Evolutionary conservation across 2,797 vertebrate genomes (phyloP), one percentile per base, ranked within the genome.

Genomic region (Aeoliscus strigatus): DNA sequence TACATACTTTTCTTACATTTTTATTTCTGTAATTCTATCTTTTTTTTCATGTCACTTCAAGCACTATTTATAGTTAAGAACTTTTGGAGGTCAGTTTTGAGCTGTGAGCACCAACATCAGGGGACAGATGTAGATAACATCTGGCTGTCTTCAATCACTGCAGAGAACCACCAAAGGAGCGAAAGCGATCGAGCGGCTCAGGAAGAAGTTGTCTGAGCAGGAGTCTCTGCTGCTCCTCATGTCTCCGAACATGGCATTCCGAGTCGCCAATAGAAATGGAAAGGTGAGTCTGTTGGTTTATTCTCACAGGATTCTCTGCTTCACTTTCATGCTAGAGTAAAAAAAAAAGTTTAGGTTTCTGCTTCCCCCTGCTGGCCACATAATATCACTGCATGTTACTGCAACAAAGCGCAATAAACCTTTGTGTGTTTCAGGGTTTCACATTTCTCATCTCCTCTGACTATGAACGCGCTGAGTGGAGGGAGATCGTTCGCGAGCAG

Each of bases 391-490:
- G 21, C 14, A 36, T 5, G 10, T 27, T 1, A 8, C 17, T 7
- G 8, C 15, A 13, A 10, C 7, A 33, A 14, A 8, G 8, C 4
- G 0, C 1, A 24, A 16, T 26, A 8, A 3, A 5, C 30, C 7
- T 31, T 34, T 0, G 1, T 64, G 5, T 51, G 26, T 73, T 49
- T 36, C 25, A 96, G 94, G 89, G 92, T 48, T 95, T 94, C 70
- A 94, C 89, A 0, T 93, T 96, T 62, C 89, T 96, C 42, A 94
- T 95, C 56, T 96, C 94, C 0, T 97, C 94, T 0, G 94, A 96
- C 76, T 97, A 97, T 0, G 94, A 96, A 54, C 90, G 94, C 1
- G 93, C 92, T 0, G 94, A 97, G 60, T 97, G 94, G 94, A 88
- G 91, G 59, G 94, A 97, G 60, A 86, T 88, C n/a, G 87, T 97